Percentiles rank a stretch among this genome's conserved stretches.
These are phyloP conservation scores for Gouania willdenowi DNA, from an alignment of 2,797 vertebrate genomes.

Conservation along the genomic window DNA sequence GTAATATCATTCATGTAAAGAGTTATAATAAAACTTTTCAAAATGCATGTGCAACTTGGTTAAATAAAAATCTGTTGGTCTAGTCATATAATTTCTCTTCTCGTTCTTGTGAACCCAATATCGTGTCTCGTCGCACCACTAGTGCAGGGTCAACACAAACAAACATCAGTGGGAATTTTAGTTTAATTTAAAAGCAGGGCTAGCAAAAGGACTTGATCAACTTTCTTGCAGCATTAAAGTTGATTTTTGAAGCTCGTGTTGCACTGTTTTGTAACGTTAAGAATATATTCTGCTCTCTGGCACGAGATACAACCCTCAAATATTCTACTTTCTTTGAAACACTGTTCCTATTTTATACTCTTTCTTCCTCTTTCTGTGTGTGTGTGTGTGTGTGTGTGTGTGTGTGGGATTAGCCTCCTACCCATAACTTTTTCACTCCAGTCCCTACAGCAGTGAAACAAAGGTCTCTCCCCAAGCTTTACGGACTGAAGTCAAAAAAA, in stretches of 20 bases:
- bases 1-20: no score
- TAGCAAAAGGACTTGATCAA: slow-evolving; percentile 50
- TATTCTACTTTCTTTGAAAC: slow-evolving; percentile 48
- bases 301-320: slow-evolving; percentile 43
- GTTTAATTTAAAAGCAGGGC: slow-evolving; percentile 39
- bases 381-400: background rate
- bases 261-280: slow-evolving; percentile 38
- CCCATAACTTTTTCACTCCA: slow-evolving; percentile 49
- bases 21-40: no score
- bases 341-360: slow-evolving; percentile 27
- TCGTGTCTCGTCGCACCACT: no score
- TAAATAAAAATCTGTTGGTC: no score
- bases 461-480: slow-evolving; percentile 40
- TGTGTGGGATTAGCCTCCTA: slow-evolving; percentile 33
- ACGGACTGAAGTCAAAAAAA: slow-evolving; percentile 48
- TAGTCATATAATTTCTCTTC: no score
- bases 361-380: slow-evolving; percentile 18
- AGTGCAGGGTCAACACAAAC: slow-evolving; percentile 12
- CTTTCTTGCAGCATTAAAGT: slow-evolving; percentile 52
- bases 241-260: slow-evolving; percentile 6
- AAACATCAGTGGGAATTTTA: slow-evolving; percentile 30
- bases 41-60: no score
- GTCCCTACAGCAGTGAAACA: slow-evolving; percentile 43
- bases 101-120: no score
- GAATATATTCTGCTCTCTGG: slow-evolving; percentile 39